Evolutionary conservation across 92 coral and sea anemone genomes (phyloP), one percentile per base, ranked within the genome.

Genomic region (Palythoa heliodiscus): DNA sequence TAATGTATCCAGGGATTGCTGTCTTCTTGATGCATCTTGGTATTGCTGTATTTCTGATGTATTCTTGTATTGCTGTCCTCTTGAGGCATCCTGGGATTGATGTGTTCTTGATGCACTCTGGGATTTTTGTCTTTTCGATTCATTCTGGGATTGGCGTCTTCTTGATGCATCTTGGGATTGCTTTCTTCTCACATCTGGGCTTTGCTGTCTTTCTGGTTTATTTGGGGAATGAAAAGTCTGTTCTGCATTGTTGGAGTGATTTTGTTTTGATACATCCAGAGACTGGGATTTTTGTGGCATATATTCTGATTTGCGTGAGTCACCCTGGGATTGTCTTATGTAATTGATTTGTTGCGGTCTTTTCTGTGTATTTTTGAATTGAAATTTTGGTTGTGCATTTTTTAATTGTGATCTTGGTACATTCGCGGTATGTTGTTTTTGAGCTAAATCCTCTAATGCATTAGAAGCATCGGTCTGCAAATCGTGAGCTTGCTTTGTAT

Each of bases 1-100:
- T 10, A 35, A 23, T 60, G 70, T n/a, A 11, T 61, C 83, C 71
- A 60, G 83, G 54, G 83, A 61, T 58, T 61, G 72, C 2, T n/a
- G n/a, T 78, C 39, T 61, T 15, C 19, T 10, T 61, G 20, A 53
- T 8, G 15, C 38, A 60, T 29, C 69, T 1, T 61, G 38, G 69
- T 57, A 35, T 73, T 47, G 58, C 3, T 43, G 13, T 73, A 0
- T 73, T 40, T 7, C 8, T 11, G 15, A 12, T 4, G 38, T 60
- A 74, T 22, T 23, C 37, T 20, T 39, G 35, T 57, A 72, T 19
- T 17, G 53, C 53, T 16, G 25, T 43, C 13, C 39, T 20, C 16
- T n/a, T 16, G 40, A 50, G 3, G 16, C 35, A 43, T 40, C 76
- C 2, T 72, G 54, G 55, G 76, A 40, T 72, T 19, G 78, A 3